Percentiles rank a stretch among this genome's conserved stretches.
Conservation (phyloP, 2,888 invertebrate genomes). For the Pandemis corylana region DNA sequence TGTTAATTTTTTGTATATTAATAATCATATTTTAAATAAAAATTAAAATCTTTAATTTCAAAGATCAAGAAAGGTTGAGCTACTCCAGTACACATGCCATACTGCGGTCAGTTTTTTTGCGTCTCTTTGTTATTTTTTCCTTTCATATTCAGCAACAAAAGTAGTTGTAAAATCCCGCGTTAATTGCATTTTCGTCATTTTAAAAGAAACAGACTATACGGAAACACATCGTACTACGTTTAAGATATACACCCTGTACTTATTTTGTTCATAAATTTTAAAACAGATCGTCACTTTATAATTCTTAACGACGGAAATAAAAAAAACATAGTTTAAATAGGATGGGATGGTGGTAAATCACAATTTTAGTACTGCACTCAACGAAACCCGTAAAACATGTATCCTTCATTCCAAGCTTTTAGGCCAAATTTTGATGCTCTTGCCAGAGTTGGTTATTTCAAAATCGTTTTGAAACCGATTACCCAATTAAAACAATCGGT, state of each 20-base stretch:
- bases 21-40: too few species aligned
- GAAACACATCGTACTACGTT: too few species aligned
- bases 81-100: too few species aligned
- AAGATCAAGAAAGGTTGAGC: too few species aligned
- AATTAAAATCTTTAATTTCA: too few species aligned
- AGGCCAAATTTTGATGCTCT: constrained; percentile 68
- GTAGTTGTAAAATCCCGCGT: too few species aligned
- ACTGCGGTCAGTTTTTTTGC: too few species aligned
- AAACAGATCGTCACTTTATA: constrained; percentile 16
- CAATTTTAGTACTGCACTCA: background rate
- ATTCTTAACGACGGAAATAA: constrained; percentile 16
- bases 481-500: constrained; percentile 50
- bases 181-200: too few species aligned
- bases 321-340: background rate
- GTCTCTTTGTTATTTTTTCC: too few species aligned
- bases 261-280: constrained; percentile 19
- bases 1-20: too few species aligned
- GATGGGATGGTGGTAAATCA: background rate
- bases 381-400: constrained; percentile 31
- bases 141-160: too few species aligned
- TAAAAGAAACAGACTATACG: too few species aligned
- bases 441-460: constrained; percentile 67
- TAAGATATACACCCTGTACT: constrained; percentile 11
- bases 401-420: constrained; percentile 57
- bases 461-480: constrained; percentile 56